Base-by-base conservation (phyloP, 37 sponge, comb jelly and placozoan species). In the Ianthella basta region DNA sequence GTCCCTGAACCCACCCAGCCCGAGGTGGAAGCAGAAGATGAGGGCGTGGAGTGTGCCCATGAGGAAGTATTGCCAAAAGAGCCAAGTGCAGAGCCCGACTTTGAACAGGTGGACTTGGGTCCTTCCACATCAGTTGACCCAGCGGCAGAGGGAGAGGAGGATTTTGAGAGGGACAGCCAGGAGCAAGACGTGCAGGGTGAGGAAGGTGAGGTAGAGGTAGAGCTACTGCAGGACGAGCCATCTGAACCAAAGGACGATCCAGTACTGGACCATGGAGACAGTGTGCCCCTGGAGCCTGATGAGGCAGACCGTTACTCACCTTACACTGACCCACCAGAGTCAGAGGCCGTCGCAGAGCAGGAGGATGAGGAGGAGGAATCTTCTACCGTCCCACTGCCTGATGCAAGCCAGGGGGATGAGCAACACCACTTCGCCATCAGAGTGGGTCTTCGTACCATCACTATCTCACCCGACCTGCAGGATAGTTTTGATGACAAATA, bases 301-400 rank as follows among this genome's bases (percentile, higher is more conserved):
- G 25, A 15, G 1, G n/a, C 38, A 8, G n/a, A 50, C 53, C 44
- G 78, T 1, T 50, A 75, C 16, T 75, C 78, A 16, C 78, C 78
- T 12, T 75, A 75, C 78, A 41, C 54, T 41, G 78, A 75, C 0
- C 78, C 78, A 19, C 64, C 29, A 29, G 25, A 61, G 64, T 12
- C 32, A 34, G 74, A 37, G 39, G 36, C 4, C 4, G 41, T 16
- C 0, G 60, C 10, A 35, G 83, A 35, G 38, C 25, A 30, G 0
- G 21, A 77, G 5, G 64, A 85, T 0, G 86, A 85, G 64, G 78
- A 85, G 66, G 85, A 70, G 83, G 53, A 66, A 16, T 15, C 40
- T 35, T 25, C 32, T 33, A n/a, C 4, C 21, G 50, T 60, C 68
- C 35, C 37, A 1, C 32, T 54, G 23, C 41, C 41, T 33, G 32